Conservation (phyloP, 1,140 invertebrate genomes). For the Lasioglossum albipes region DNA sequence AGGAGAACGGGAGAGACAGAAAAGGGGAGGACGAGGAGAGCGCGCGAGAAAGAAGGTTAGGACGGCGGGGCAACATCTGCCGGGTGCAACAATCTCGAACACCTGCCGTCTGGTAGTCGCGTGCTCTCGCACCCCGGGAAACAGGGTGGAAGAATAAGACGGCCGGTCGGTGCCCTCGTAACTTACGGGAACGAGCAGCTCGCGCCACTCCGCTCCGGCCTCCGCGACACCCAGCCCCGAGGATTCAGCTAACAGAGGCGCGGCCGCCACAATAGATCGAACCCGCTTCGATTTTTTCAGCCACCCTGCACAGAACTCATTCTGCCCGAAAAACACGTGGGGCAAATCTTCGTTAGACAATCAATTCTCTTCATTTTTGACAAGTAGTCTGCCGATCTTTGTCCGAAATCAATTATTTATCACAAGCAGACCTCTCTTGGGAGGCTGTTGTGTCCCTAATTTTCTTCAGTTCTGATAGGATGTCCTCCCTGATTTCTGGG, state of each 20-base stretch:
- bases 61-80: slow-evolving; percentile 71
- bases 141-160: slow-evolving; percentile 63
- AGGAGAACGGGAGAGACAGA: slow-evolving; percentile 11
- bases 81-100: slow-evolving; percentile 75
- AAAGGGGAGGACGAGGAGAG: slow-evolving; percentile 22
- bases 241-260: neutral
- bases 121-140: slow-evolving; percentile 69
- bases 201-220: neutral
- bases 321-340: too few relatives aligned
- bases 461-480: too few relatives aligned
- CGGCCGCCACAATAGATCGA: slow-evolving; percentile 36
- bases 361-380: too few relatives aligned
- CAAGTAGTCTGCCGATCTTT: too few relatives aligned
- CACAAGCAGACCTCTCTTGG: too few relatives aligned
- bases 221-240: neutral
- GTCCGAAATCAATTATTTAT: too few relatives aligned
- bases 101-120: slow-evolving; percentile 77
- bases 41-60: slow-evolving; percentile 56
- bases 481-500: too few relatives aligned
- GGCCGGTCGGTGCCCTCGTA: slow-evolving; percentile 60
- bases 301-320: too few relatives aligned
- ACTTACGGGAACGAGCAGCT: slow-evolving; percentile 44
- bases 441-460: too few relatives aligned
- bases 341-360: too few relatives aligned
- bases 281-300: slow-evolving; percentile 40